Evolutionary conservation across 2,888 invertebrate genomes (phyloP).

Genomic region (Drosophila antonietae): DNA sequence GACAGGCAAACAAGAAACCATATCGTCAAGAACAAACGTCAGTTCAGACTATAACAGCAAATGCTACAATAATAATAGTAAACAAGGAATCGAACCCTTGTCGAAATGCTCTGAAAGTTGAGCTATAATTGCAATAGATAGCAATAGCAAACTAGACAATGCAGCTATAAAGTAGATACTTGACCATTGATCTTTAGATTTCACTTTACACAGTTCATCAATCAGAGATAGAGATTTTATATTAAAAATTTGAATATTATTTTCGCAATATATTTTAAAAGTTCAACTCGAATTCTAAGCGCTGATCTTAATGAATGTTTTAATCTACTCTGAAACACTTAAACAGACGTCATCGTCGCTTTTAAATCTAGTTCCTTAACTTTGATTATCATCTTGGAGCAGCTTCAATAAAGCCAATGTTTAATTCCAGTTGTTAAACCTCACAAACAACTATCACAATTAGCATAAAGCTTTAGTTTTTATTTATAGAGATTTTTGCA

Average conservation of each 20-base stretch:
- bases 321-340: no score
- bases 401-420: not conserved
- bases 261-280: no score
- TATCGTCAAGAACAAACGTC: constrained; percentile 22
- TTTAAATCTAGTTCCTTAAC: no score
- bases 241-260: not conserved
- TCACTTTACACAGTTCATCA: no score
- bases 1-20: constrained; percentile 38
- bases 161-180: not conserved
- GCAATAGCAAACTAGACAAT: not conserved
- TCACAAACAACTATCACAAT: not conserved
- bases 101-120: not conserved
- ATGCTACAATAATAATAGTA: constrained; percentile 9
- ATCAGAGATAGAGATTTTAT: not conserved
- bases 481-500: not conserved
- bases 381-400: not conserved
- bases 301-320: no score
- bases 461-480: not conserved
- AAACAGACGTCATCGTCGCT: no score
- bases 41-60: not conserved
- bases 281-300: not conserved
- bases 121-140: not conserved
- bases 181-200: not conserved
- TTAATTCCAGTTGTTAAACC: no score
- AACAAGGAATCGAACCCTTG: not conserved